These are phyloP conservation scores for Corythornis cristatus DNA, from an alignment of 2,113 vertebrate genomes.

Conservation along the genomic window DNA sequence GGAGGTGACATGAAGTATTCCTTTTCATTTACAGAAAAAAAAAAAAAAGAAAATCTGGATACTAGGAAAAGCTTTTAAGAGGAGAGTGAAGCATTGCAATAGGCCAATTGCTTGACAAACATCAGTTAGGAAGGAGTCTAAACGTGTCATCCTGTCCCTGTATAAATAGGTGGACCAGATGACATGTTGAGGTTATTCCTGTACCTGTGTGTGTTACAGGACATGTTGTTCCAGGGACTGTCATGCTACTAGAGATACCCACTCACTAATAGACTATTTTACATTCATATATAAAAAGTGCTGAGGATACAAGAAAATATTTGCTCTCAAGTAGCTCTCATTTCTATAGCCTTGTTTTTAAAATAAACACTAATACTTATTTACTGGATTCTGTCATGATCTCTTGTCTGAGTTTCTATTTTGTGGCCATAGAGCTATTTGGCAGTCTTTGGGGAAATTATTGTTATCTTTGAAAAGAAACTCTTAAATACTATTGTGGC, in stretches of 20 bases:
- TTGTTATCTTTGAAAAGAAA: constrained; percentile 1
- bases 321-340: neutral
- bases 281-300: neutral
- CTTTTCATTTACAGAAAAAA: neutral
- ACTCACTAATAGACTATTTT: neutral
- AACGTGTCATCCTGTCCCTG: neutral
- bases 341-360: neutral
- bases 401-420: neutral
- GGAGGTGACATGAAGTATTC: neutral
- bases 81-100: neutral
- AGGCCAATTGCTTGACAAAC: neutral
- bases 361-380: constrained; percentile 14
- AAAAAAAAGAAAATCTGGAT: neutral
- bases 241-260: neutral
- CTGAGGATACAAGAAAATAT: constrained; percentile 15
- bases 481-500: neutral
- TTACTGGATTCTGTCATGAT: neutral
- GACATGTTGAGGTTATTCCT: neutral
- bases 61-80: neutral
- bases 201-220: neutral
- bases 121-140: neutral
- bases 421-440: neutral
- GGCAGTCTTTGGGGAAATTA: constrained; percentile 4
- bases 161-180: neutral
- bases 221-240: neutral